Conservation (phyloP, 2,888 invertebrate genomes). For the Chironomus riparius region DNA sequence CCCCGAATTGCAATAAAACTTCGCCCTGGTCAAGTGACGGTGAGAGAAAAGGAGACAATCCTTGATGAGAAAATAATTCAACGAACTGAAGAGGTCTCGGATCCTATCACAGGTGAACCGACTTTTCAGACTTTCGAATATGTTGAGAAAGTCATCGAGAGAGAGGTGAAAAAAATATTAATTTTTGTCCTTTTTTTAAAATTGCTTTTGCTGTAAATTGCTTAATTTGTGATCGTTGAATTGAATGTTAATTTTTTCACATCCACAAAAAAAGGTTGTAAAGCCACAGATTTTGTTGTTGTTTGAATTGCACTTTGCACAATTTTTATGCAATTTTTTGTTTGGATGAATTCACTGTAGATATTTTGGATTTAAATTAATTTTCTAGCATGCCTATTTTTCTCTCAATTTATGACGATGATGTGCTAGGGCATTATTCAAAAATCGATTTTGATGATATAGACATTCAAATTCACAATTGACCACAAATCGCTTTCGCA, state of each 20-base stretch:
- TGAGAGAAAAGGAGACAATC: constrained; percentile 82
- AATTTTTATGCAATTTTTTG: no score
- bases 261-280: no score
- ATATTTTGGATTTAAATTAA: no score
- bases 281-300: no score
- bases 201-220: neutral
- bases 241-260: neutral
- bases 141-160: constrained; percentile 91
- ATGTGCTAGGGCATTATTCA: no score
- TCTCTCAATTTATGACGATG: no score
- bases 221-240: neutral
- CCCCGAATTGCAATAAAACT: constrained; percentile 84
- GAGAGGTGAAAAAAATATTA: constrained; percentile 63
- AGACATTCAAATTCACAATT: no score
- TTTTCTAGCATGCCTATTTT: no score
- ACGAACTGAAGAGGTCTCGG: constrained; percentile 80
- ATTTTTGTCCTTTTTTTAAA: neutral
- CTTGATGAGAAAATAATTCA: constrained; percentile 79
- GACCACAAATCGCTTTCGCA: no score
- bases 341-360: no score
- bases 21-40: constrained; percentile 71
- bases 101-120: constrained; percentile 75
- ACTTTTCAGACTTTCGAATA: constrained; percentile 86
- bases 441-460: no score
- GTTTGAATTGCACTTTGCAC: no score